Percentiles rank a stretch among this genome's conserved stretches.
Conservation (phyloP, 2,113 vertebrate genomes). For the Sorex araneus region DNA sequence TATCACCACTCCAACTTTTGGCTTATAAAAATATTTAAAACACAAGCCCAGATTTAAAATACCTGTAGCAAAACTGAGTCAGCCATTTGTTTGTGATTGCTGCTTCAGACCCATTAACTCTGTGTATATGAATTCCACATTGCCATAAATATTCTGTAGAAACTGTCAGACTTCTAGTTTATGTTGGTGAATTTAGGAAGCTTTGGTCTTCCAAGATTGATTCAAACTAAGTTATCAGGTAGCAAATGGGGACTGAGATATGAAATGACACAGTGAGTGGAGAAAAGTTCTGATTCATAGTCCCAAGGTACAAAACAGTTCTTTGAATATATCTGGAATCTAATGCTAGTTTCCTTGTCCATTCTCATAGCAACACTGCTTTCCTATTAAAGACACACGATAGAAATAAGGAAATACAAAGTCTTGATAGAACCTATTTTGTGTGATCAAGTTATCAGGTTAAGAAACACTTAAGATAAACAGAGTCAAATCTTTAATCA, state of each 20-base stretch:
- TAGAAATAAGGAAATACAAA: background rate
- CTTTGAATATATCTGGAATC: background rate
- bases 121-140: background rate
- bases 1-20: background rate
- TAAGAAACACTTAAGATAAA: background rate
- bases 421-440: background rate
- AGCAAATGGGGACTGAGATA: background rate
- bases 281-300: background rate
- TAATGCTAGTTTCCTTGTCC: background rate
- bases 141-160: background rate
- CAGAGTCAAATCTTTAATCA: background rate
- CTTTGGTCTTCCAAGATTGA: background rate
- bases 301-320: background rate
- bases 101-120: background rate
- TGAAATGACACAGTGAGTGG: background rate
- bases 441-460: background rate
- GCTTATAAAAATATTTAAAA: constrained; percentile 36
- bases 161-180: background rate
- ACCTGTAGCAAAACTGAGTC: background rate
- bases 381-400: fast-evolving
- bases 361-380: background rate
- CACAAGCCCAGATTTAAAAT: background rate
- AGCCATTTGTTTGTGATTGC: background rate
- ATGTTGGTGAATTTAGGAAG: background rate
- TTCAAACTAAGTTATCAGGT: background rate